Evolutionary conservation across 2,888 invertebrate species (phyloP).

Genomic region (Dyspetes luteomarginatus): DNA sequence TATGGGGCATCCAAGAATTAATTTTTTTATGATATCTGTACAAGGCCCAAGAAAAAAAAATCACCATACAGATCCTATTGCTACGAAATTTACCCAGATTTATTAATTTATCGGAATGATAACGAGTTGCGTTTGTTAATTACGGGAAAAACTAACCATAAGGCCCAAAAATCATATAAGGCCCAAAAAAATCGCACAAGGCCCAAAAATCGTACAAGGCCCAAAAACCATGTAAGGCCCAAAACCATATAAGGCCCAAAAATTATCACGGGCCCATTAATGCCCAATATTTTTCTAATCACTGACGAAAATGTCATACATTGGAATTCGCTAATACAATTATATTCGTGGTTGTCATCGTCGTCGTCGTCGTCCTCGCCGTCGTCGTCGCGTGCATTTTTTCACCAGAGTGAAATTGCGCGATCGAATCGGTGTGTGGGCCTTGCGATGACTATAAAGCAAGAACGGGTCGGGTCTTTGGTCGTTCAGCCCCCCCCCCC

Average conservation of each 20-base stretch:
- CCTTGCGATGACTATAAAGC: conserved; percentile 53
- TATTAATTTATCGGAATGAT: too few relatives aligned
- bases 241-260: background rate
- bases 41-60: too few relatives aligned
- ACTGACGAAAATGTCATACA: conserved; percentile 6
- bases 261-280: background rate
- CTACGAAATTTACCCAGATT: too few relatives aligned
- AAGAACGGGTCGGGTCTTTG: conserved; percentile 32
- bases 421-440: conserved; percentile 51
- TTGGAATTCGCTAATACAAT: background rate
- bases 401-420: conserved; percentile 42
- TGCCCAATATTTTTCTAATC: conserved; percentile 16
- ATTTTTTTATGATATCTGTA: too few relatives aligned
- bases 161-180: background rate
- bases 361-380: background rate
- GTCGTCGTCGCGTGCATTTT: conserved; percentile 12
- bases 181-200: background rate
- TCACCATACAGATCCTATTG: too few relatives aligned
- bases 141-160: too few relatives aligned
- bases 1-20: too few relatives aligned
- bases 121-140: too few relatives aligned
- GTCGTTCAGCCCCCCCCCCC: conserved; percentile 32
- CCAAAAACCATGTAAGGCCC: too few relatives aligned
- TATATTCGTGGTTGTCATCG: background rate
- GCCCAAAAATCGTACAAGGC: background rate